Evolutionary conservation across 92 coral and sea anemone genomes (phyloP).

Genomic region (Plumapathes pennacea): DNA sequence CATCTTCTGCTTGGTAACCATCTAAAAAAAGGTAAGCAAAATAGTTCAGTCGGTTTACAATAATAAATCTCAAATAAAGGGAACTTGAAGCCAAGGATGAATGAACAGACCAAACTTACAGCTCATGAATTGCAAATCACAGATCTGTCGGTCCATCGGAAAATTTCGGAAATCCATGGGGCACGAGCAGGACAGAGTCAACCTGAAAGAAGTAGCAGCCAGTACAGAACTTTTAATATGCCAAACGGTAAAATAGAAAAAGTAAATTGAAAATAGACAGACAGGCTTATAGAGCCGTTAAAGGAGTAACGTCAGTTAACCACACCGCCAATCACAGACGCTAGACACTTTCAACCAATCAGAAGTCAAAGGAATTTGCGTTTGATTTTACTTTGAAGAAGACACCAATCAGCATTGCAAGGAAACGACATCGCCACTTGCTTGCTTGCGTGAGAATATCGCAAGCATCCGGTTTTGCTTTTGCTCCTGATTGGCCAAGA

Average conservation of each 20-base stretch:
- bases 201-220: slow-evolving; percentile 19
- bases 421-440: too few species aligned
- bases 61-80: background rate
- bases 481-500: background rate
- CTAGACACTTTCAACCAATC: too few species aligned
- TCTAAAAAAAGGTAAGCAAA: slow-evolving; percentile 32
- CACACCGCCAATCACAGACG: too few species aligned
- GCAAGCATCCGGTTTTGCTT: background rate
- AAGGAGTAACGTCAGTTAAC: too few species aligned
- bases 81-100: background rate
- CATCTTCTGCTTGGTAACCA: slow-evolving; percentile 57
- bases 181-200: slow-evolving; percentile 65
- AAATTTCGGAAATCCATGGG: slow-evolving; percentile 76
- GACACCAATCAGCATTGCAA: too few species aligned
- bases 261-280: too few species aligned
- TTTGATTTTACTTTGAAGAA: too few species aligned
- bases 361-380: too few species aligned
- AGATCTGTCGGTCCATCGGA: slow-evolving; percentile 79
- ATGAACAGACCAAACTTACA: slow-evolving; percentile 57
- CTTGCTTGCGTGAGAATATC: too few species aligned
- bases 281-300: too few species aligned
- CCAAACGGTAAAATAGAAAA: background rate
- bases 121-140: slow-evolving; percentile 67
- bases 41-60: background rate
- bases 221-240: background rate